Base-by-base conservation (phyloP, 2,113 vertebrate species). In the Labrus mixtus region DNA sequence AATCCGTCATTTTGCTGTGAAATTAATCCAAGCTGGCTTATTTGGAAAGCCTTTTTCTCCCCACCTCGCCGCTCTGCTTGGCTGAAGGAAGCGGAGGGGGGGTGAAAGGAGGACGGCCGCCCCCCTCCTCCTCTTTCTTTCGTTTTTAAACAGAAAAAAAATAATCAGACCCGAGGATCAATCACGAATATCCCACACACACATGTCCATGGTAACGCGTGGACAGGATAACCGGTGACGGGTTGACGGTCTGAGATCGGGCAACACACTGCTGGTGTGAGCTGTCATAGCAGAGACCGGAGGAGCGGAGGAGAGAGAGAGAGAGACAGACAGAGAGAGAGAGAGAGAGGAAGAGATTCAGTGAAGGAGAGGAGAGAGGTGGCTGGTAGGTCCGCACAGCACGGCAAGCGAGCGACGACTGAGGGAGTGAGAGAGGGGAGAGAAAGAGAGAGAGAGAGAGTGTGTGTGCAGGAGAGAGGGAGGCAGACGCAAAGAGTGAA, bases 251-350 rank as follows among this genome's bases (percentile, higher is more conserved):
- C 86, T 89, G 73, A 84, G 83, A 79, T 79, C 77, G 84, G 89
- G 73, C 90, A 87, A 85, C 87, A 61, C 90, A 87, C 89, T 81
- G 80, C 86, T 82, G 84, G 89, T 90, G 86, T 85, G 90, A 90
- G 90, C 86, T 88, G 89, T 90, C 92, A 93, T 93, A 92, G 89
- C 91, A 90, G 71, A 89, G 86, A 88, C 72, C 69, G 87, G 89
- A 83, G 86, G 82, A 91, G 37, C 72, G 84, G 78, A 87, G 78
- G 76, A 82, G 74, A 51, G 83, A 69, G 56, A 72, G 19, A 79
- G 78, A 85, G 82, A 86, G 86, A 92, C 43, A 51, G 48, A n/a
- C n/a, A n/a, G n/a, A n/a, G n/a, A 46, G 82, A 68, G 56, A 69
- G 17, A 79, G 76, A 85, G 84, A 86, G 87, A 92, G 80, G 73